A percentile compares a stretch with the other conserved stretches of the same genome.
Conservation (phyloP, 2,113 vertebrate genomes). For the Carettochelys insculpta region DNA sequence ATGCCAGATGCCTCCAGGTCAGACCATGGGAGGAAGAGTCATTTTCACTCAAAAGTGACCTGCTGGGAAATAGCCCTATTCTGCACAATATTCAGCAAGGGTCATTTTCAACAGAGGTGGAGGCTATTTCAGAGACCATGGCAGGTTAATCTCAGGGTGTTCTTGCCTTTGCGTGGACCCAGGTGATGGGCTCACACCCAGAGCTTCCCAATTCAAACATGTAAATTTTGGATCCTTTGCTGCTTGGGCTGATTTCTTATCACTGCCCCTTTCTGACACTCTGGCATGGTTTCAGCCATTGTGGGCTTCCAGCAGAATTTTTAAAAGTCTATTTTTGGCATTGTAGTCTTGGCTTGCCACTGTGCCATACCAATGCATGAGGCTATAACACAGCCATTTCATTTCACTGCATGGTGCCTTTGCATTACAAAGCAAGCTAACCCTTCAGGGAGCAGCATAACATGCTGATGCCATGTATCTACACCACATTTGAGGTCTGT, state of each 20-base stretch:
- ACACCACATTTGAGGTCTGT: neutral
- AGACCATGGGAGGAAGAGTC: neutral
- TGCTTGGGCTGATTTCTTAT: neutral
- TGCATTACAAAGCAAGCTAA: neutral
- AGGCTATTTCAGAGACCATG: neutral
- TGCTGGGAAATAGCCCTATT: neutral
- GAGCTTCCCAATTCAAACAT: neutral
- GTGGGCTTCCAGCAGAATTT: neutral
- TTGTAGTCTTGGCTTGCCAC: rapidly evolving
- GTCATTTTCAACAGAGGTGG: neutral
- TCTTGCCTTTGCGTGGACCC: neutral
- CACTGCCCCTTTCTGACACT: neutral
- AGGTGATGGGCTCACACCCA: neutral
- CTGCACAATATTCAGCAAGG: neutral
- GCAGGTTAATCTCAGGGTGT: neutral
- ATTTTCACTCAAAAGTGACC: neutral
- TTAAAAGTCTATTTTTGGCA: neutral
- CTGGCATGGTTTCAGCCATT: neutral
- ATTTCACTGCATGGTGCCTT: neutral
- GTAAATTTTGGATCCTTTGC: neutral
- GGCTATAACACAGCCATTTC: neutral
- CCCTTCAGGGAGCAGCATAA: neutral
- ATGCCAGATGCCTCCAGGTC: neutral
- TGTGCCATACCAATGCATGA: neutral
- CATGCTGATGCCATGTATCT: neutral